phyloP scores from a whole-genome alignment of 2,888 invertebrate species.

The Dastarcus helophoroides region DNA sequence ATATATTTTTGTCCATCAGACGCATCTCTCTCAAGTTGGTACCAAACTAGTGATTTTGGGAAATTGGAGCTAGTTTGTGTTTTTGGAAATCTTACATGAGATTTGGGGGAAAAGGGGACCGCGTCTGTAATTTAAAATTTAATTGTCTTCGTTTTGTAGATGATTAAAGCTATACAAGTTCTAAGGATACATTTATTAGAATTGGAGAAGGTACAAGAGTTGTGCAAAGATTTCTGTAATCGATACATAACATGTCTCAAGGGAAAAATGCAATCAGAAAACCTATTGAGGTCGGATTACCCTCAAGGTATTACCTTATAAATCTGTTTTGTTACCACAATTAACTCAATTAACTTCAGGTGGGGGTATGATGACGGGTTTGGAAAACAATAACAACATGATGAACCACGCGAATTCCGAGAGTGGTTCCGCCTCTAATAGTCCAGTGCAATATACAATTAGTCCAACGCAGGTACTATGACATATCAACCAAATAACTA shows the following conservation, averaged over 20 bases:
- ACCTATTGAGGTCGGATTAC: conserved; percentile 70
- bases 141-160: conserved; percentile 50
- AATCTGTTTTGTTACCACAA: conserved; percentile 2
- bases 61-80: too few relatives aligned
- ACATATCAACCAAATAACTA: neutral
- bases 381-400: conserved; percentile 39
- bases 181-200: conserved; percentile 84
- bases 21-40: too few relatives aligned
- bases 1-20: neutral
- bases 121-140: too few relatives aligned
- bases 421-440: conserved; percentile 39
- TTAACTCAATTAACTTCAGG: conserved; percentile 38
- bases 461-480: conserved; percentile 31
- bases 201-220: conserved; percentile 86
- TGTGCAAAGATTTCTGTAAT: conserved; percentile 91
- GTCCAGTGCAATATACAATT: conserved; percentile 37
- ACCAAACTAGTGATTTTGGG: too few relatives aligned
- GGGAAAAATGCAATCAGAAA: conserved; percentile 84
- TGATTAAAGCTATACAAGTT: conserved; percentile 83
- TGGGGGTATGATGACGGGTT: conserved; percentile 33
- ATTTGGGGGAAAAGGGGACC: too few relatives aligned
- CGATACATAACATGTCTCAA: conserved; percentile 85
- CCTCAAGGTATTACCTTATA: conserved; percentile 40
- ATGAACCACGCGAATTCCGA: conserved; percentile 36
- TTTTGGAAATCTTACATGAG: too few relatives aligned